Percentiles rank a stretch among this genome's conserved stretches.
Conservation (phyloP, 2,797 vertebrate genomes). For the Hoplostethus atlanticus region DNA sequence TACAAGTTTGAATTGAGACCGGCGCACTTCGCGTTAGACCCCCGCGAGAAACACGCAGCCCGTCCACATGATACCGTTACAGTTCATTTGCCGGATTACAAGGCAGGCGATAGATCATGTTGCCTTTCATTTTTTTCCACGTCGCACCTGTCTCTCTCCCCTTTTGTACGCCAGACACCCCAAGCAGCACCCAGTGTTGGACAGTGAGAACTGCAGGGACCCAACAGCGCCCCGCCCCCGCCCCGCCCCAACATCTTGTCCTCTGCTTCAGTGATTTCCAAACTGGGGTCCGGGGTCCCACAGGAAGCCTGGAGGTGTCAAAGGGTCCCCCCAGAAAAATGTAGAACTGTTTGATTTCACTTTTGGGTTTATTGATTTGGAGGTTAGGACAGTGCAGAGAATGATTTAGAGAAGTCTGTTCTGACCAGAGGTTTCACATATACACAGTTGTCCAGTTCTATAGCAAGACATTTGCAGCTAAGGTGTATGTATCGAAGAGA, state of each 20-base stretch:
- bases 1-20: too few species aligned
- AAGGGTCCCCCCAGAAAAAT: not conserved
- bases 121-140: slow-evolving; percentile 58
- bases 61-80: not conserved
- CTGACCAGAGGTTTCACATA: too few species aligned
- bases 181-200: slow-evolving; percentile 49
- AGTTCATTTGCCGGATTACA: not conserved
- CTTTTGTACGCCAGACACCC: not conserved
- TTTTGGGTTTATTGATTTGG: too few species aligned
- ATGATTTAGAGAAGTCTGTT: too few species aligned
- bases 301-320: slow-evolving; percentile 21
- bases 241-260: too few species aligned
- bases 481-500: not conserved
- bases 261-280: not conserved
- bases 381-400: too few species aligned
- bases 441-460: too few species aligned
- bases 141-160: slow-evolving; percentile 52
- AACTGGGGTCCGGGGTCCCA: not conserved
- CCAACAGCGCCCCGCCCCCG: not conserved
- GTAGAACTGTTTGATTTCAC: too few species aligned
- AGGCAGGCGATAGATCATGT: not conserved
- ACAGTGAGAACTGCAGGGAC: slow-evolving; percentile 36
- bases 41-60: too few species aligned
- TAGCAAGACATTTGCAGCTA: too few species aligned
- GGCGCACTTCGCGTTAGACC: too few species aligned